phyloP scores from a whole-genome alignment of 2,797 vertebrate genomes.

The Acanthis flammea region DNA sequence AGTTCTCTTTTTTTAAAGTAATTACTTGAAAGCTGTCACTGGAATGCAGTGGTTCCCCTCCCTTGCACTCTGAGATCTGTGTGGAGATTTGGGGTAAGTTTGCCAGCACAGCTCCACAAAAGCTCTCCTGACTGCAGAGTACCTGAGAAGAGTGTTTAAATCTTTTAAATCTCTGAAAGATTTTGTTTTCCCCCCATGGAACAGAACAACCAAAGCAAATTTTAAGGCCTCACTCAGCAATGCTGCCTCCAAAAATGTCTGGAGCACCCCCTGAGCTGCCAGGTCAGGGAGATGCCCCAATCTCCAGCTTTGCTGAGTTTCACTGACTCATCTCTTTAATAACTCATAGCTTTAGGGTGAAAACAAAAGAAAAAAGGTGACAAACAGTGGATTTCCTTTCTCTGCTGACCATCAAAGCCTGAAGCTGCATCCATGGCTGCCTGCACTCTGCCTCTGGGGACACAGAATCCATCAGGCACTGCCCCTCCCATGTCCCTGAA shows the following conservation, averaged over 20 bases:
- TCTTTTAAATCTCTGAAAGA: background rate
- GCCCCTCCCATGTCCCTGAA: background rate
- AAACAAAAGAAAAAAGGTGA: background rate
- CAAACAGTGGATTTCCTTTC: background rate
- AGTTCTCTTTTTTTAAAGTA: fast-evolving
- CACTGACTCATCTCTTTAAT: background rate
- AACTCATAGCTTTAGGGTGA: background rate
- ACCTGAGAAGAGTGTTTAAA: background rate
- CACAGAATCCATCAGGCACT: background rate
- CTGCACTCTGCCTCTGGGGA: too few relatives aligned
- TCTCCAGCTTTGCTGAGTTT: background rate
- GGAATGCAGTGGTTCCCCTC: background rate
- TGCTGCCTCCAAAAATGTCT: background rate
- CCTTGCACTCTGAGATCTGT: background rate
- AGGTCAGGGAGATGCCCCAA: background rate
- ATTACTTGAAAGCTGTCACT: background rate
- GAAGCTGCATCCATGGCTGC: background rate
- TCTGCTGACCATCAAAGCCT: background rate
- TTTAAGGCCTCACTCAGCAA: background rate
- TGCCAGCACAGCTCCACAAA: background rate
- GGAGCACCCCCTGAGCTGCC: fast-evolving
- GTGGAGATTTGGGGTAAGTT: background rate
- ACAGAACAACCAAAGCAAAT: background rate
- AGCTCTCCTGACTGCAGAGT: background rate
- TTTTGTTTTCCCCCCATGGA: fast-evolving